Base-by-base conservation (phyloP, 2,797 vertebrate genomes). In the Sebastolobus alascanus region DNA sequence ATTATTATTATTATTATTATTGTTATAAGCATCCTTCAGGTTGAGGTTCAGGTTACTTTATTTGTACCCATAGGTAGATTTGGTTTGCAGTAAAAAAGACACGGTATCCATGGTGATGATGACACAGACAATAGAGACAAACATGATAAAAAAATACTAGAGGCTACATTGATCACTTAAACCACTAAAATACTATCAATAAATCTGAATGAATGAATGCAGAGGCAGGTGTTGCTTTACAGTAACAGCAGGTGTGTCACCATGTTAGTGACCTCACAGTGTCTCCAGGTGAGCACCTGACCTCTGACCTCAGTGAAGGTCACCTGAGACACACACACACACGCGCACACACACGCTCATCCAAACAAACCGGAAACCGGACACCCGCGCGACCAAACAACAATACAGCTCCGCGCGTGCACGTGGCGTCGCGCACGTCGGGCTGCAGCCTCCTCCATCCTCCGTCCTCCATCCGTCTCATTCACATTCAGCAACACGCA, bases 381-480 rank as follows among this genome's bases (percentile, higher is more conserved):
- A 72, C 46, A 71, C 37, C 25, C 37, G 60, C 75, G 74, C 65
- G n/a, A 68, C 38, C 63, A 66, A 56, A 67, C 58, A 68, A 46
- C 77, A 75, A 69, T 27, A 68, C 29, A 4, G 59, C 73, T 31
- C 5, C 1, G 85, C 87, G 89, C 88, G 89, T 86, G 90, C 85
- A 85, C 80, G 66, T 38, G 3, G 11, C 5, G 60, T 69, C 81
- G 81, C 55, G 80, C 79, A 22, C 84, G 22, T 4, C 8, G 7
- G 56, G 33, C 82, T 85, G 87, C 88, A 89, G 79, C 85, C 81
- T 89, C 84, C 77, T 82, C 81, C 85, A 81, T 84, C 89, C 77
- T 84, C 43, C 73, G 12, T 40, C 38, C 38, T 40, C 38, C 38
- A 40, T 82, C 70, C 22, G 66, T 65, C 68, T 84, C 78, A 80